Evolutionary conservation across 92 coral and sea anemone genomes (phyloP), one percentile per base, ranked within the genome.

Genomic region (Epizoanthus rinbou): DNA sequence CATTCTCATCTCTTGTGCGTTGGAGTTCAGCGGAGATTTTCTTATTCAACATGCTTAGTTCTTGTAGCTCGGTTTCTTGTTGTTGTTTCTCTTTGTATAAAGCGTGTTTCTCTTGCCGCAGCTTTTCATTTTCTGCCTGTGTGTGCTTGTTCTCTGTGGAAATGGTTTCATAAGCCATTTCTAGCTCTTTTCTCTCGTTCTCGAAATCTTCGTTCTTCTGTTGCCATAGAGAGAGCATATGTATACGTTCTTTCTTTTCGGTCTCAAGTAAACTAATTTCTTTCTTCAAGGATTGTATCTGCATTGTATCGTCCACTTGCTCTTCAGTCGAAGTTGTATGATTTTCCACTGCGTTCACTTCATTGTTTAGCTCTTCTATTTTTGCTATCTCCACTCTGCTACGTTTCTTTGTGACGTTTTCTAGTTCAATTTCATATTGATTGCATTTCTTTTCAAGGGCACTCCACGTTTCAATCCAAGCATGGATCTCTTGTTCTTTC

Each of bases 31-130:
- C 45, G 23, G 65, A 16, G 37, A 60, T 60, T 10, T 31, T 19
- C 15, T 63, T 47, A 57, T 39, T 64, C 31, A 35, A 8, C 66
- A 35, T 80, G 11, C 74, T 21, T 10, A 65, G 25, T 6, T 59
- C 64, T 1, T 22, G 35, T 3, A 80, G 74, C 39, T 63, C 52
- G 8, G 8, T 25, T 43, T 80, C 85, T 28, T 79, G 33, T 23
- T 80, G 64, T 6, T 86, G 74, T 31, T 71, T 80, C 41, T 59
- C 89, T 50, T 58, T 66, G 35, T 85, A 84, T 58, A 85, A 68
- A 22, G 41, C 33, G 16, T 85, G 76, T 37, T 76, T 85, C 50
- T 85, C 88, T 18, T 85, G 76, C n/a, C 57, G 14, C 6, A 85
- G 69, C 63, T 85, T 85, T 14, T 78, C 79, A 74, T 56, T 67